These are phyloP conservation scores for Acromyrmex charruanus DNA, from an alignment of 1,140 invertebrate genomes.

Conservation along the genomic window DNA sequence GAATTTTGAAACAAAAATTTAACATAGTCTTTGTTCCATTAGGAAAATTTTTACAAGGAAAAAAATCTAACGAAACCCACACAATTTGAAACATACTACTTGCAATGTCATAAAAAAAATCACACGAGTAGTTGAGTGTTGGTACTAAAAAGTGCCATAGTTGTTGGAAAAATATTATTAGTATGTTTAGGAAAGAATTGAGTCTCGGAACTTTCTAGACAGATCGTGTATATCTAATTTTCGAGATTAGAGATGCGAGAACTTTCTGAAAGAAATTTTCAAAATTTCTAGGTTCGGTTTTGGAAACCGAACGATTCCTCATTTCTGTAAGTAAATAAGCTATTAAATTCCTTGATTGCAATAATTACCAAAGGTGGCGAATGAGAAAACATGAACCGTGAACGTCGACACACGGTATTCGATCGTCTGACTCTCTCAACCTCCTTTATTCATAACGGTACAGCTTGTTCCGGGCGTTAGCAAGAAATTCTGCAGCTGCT, in stretches of 20 bases:
- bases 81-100: too few relatives aligned
- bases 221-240: neutral
- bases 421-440: constrained; percentile 46
- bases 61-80: too few relatives aligned
- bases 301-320: neutral
- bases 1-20: too few relatives aligned
- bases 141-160: too few relatives aligned
- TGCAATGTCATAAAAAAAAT: too few relatives aligned
- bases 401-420: constrained; percentile 26
- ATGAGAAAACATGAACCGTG: neutral
- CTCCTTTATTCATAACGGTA: constrained; percentile 62
- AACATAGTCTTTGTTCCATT: too few relatives aligned
- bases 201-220: too few relatives aligned
- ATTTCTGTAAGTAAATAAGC: neutral
- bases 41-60: too few relatives aligned
- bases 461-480: constrained; percentile 48
- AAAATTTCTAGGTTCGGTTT: neutral
- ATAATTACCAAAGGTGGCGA: neutral
- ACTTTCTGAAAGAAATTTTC: neutral
- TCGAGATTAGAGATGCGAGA: neutral
- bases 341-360: constrained; percentile 5
- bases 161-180: too few relatives aligned
- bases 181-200: too few relatives aligned
- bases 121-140: too few relatives aligned
- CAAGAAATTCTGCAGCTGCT: constrained; percentile 55